phyloP scores from a whole-genome alignment of 2,797 vertebrate genomes.

The Bradypodion pumilum region DNA sequence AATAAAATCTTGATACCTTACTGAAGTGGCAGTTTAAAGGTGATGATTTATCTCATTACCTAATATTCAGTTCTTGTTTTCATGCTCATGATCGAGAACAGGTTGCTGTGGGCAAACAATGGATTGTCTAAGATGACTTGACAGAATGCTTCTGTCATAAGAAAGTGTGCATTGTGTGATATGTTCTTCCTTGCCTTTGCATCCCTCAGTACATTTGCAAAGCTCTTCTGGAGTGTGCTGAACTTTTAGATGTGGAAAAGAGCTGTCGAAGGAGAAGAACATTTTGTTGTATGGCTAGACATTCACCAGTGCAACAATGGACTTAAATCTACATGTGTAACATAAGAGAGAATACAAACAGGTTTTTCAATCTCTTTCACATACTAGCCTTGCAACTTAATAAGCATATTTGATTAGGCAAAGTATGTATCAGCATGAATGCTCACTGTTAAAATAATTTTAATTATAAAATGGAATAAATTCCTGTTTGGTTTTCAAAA shows the following conservation, averaged over 20 bases:
- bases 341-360: neutral
- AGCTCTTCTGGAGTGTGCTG: neutral
- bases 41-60: neutral
- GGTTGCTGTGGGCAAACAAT: neutral
- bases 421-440: conserved; percentile 40
- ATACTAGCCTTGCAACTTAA: neutral
- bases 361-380: conserved; percentile 19
- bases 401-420: conserved; percentile 34
- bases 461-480: conserved; percentile 55
- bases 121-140: neutral
- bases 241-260: neutral
- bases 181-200: neutral
- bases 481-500: conserved; percentile 53
- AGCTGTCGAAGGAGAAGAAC: neutral
- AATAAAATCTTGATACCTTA: neutral
- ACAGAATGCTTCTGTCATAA: neutral
- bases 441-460: conserved; percentile 51
- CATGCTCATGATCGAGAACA: conserved; percentile 37
- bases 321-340: neutral
- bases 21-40: neutral
- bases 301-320: neutral
- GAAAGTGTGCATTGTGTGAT: neutral
- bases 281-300: neutral
- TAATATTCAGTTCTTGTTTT: neutral
- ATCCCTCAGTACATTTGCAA: neutral